Evolutionary conservation across 2,888 invertebrate species (phyloP).

Genomic region (Epicampocera succincta): DNA sequence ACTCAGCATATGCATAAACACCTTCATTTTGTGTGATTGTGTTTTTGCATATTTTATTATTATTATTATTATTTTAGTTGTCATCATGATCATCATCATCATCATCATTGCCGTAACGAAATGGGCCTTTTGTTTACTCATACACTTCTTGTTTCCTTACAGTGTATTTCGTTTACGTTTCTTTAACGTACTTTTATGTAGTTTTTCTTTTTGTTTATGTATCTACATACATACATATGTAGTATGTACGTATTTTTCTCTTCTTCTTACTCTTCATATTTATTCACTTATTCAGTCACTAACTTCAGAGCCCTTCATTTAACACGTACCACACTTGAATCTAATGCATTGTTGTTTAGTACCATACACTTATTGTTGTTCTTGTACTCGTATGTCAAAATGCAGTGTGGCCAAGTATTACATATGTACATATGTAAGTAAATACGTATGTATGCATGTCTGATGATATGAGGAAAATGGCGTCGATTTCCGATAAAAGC

Average conservation of each 20-base stretch:
- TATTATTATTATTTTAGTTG: constrained; percentile 38
- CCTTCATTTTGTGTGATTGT: constrained; percentile 35
- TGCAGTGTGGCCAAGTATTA: constrained; percentile 47
- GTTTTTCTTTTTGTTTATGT: too few species aligned
- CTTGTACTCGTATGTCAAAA: constrained; percentile 23
- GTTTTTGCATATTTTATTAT: constrained; percentile 33
- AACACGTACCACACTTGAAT: constrained; percentile 63
- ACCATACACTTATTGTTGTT: constrained; percentile 33
- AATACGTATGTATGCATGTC: constrained; percentile 2
- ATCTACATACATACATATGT: too few species aligned
- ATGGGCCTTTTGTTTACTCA: constrained; percentile 54
- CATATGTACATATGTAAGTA: background rate
- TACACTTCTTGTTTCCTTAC: constrained; percentile 17
- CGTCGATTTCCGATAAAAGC: constrained; percentile 13
- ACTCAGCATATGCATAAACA: constrained; percentile 4
- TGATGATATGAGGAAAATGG: constrained; percentile 20
- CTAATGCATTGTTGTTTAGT: constrained; percentile 48
- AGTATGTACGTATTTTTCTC: too few species aligned
- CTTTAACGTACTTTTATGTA: constrained; percentile 18
- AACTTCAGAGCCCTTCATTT: constrained; percentile 64
- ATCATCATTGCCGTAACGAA: constrained; percentile 31
- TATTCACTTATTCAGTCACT: constrained; percentile 66
- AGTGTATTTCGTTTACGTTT: constrained; percentile 5
- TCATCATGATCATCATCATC: constrained; percentile 33
- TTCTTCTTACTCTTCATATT: constrained; percentile 39